These are phyloP conservation scores for Lepeophtheirus nordmannii DNA, from an alignment of 2,888 invertebrate genomes.

Conservation along the genomic window DNA sequence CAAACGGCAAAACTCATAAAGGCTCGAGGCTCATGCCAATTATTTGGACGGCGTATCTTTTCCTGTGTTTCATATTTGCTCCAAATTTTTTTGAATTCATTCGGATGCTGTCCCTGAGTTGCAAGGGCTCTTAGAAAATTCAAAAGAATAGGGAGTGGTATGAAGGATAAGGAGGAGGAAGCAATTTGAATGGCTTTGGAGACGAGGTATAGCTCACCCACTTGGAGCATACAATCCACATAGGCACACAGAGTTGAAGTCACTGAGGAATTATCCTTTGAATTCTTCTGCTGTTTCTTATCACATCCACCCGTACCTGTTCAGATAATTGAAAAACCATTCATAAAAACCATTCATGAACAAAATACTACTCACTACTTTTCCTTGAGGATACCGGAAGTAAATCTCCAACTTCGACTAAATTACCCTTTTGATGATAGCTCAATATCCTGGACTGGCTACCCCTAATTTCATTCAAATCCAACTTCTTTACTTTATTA, in stretches of 20 bases:
- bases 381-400: too few relatives aligned
- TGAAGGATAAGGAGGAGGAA: neutral
- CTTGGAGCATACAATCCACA: neutral
- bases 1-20: neutral
- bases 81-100: neutral
- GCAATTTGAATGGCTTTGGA: neutral
- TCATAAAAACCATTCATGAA: too few relatives aligned
- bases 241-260: neutral
- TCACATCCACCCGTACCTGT: too few relatives aligned
- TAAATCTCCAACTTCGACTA: too few relatives aligned
- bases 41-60: neutral
- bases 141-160: neutral
- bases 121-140: constrained; percentile 1
- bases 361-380: too few relatives aligned
- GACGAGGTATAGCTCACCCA: neutral
- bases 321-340: too few relatives aligned
- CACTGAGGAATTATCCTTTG: neutral
- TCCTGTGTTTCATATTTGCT: neutral
- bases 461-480: too few relatives aligned
- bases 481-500: too few relatives aligned
- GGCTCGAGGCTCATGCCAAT: neutral
- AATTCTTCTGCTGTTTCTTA: too few relatives aligned
- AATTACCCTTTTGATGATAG: too few relatives aligned
- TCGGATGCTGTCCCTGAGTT: neutral
- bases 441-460: too few relatives aligned